A percentile compares a stretch with the other conserved stretches of the same genome.
Evolutionary conservation across 2,113 vertebrate species (phyloP).

Genomic region (Eurystomus gularis): DNA sequence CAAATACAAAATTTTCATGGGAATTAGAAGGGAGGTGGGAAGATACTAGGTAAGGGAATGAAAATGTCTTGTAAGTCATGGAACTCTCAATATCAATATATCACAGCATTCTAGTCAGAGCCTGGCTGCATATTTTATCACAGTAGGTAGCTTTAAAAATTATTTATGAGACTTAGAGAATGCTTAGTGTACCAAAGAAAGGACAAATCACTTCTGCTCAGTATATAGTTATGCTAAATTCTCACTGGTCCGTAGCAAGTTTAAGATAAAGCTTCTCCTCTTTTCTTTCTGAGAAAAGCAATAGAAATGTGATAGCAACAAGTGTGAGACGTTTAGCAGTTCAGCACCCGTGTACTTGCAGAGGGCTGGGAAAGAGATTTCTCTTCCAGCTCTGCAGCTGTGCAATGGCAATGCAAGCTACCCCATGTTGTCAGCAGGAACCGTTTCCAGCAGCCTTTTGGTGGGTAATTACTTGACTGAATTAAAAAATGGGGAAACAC

Average conservation of each 20-base stretch:
- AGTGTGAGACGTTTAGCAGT: rapidly evolving
- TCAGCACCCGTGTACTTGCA: neutral
- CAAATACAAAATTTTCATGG: neutral
- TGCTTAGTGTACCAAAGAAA: constrained; percentile 38
- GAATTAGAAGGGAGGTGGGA: neutral
- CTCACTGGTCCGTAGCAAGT: neutral
- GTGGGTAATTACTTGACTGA: neutral
- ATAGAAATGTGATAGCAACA: neutral
- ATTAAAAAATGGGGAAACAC: neutral
- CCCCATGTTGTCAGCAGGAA: neutral
- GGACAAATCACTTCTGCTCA: constrained; percentile 38
- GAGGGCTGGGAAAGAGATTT: neutral
- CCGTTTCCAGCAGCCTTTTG: neutral
- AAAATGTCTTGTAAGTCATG: neutral
- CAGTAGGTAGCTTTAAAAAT: constrained; percentile 28
- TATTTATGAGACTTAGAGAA: constrained; percentile 48
- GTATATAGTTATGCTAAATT: neutral
- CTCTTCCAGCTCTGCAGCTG: neutral
- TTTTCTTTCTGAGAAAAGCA: neutral
- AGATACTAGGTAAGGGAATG: neutral
- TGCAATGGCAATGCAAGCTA: neutral
- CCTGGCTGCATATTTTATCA: constrained; percentile 6
- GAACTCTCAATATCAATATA: neutral
- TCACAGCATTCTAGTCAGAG: neutral
- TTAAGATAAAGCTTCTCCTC: neutral